Evolutionary conservation across 2,113 vertebrate genomes (phyloP).

Genomic region (Crocuta crocuta): DNA sequence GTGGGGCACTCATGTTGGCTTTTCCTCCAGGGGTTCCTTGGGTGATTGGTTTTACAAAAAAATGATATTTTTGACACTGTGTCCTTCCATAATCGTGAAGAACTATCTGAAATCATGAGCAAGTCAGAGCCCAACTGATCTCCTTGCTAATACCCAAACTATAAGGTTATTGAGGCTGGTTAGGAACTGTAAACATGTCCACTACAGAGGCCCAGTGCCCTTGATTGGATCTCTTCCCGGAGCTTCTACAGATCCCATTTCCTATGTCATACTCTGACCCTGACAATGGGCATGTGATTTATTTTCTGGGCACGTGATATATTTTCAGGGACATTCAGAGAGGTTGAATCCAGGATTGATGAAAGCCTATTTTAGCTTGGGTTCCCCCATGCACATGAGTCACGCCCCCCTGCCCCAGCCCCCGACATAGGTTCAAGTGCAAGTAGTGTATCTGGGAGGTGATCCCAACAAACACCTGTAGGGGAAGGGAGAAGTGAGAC

Average conservation of each 20-base stretch:
- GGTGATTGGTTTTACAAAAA: background rate
- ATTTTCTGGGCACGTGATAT: background rate
- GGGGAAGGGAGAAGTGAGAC: background rate
- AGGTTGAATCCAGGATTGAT: background rate
- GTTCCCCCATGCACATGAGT: background rate
- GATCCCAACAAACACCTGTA: background rate
- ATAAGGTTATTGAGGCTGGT: background rate
- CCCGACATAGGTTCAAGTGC: background rate
- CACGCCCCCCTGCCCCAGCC: background rate
- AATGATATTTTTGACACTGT: background rate
- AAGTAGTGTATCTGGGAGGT: background rate
- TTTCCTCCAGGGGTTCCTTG: background rate
- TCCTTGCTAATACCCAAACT: background rate
- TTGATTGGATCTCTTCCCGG: background rate
- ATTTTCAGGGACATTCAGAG: background rate
- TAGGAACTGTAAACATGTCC: background rate
- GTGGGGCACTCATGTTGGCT: background rate
- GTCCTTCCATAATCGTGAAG: background rate
- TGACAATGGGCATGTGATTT: background rate
- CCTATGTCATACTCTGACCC: background rate
- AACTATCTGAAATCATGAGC: background rate
- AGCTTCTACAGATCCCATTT: background rate
- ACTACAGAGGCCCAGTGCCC: background rate
- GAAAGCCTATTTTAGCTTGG: background rate
- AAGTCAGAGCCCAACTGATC: background rate